Evolutionary conservation across 2,797 vertebrate species (phyloP), one percentile per base, ranked within the genome.

Genomic region (Squalus acanthias): DNA sequence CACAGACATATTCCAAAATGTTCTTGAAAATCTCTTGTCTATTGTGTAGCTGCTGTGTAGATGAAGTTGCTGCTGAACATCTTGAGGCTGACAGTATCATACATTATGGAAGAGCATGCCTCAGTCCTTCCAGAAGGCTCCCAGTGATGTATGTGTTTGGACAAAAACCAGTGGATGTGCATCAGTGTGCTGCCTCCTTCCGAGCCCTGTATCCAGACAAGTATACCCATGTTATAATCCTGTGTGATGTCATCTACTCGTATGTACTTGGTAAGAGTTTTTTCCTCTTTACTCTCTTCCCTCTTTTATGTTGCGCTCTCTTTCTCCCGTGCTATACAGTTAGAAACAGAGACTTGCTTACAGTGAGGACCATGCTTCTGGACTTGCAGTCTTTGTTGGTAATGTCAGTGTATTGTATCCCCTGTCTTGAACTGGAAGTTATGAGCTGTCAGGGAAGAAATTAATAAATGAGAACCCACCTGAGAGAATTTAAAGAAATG

Each of bases 11-110:
- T 24, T 76, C 70, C 26, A 57, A 29, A n/a, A 33, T 8, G n/a
- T 85, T 3, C 5, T 50, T 92, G 53, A 63, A 33, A 92, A 63
- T 57, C 50, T 74, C 70, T 33, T 95, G 24, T 72, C 69, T 53
- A 3, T 76, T 95, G 29, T 13, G 1, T 98, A 99, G 99, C 96
- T 99, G 99, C 98, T 99, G 99, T 46, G 99, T 99, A 97, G 99
- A 99, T 5, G 99, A 99, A 87, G 98, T 99, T 3, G 98, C 99
- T 0, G 99, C 99, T 0, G 98, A 99, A 92, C 99, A 99, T 0
- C 98, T 97, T 0, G 97, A 97, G 0, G 99, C 98, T 0, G 98
- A 98, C 79, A 98, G 98, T 57, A 98, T 99, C 3, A 97, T 99
- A 93, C 99, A 99, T 97, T 99, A 99, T 0, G 99, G 99, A 96